These are phyloP conservation scores for Rhabditophanes sp. DNA, from an alignment of 2,888 invertebrate species.

Conservation along the genomic window DNA sequence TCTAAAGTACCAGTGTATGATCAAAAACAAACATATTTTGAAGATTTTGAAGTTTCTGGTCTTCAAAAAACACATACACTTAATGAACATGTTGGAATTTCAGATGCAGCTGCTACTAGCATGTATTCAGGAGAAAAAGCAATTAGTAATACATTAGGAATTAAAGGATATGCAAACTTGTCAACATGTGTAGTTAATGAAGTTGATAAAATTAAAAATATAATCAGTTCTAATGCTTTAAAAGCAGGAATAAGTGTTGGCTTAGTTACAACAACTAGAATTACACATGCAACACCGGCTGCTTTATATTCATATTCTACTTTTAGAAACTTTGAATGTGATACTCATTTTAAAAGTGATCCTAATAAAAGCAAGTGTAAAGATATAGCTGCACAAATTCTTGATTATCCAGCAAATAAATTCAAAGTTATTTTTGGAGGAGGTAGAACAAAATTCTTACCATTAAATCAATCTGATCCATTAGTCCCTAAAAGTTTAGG, in stretches of 20 bases:
- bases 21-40: no score
- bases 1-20: no score
- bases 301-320: slow-evolving; percentile 26
- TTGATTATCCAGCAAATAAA: no score
- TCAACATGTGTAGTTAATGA: no score
- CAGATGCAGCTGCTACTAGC: slow-evolving; percentile 36
- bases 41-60: slow-evolving; percentile 1
- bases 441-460: slow-evolving; percentile 64
- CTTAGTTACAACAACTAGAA: slow-evolving; percentile 54
- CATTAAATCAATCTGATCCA: slow-evolving; percentile 41
- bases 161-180: slow-evolving; percentile 7
- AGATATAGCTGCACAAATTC: no score
- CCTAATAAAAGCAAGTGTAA: no score
- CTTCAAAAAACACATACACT: slow-evolving; percentile 8
- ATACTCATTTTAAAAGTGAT: no score
- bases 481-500: no score
- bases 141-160: slow-evolving; percentile 7
- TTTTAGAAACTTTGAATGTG: slow-evolving; percentile 5
- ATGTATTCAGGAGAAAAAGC: slow-evolving; percentile 26
- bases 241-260: slow-evolving; percentile 54
- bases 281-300: slow-evolving; percentile 45
- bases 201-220: no score
- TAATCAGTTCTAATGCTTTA: no score
- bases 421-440: slow-evolving; percentile 80
- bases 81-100: slow-evolving; percentile 20